Conservation (phyloP, 2,797 vertebrate species). For the Linurgus olivaceus region DNA sequence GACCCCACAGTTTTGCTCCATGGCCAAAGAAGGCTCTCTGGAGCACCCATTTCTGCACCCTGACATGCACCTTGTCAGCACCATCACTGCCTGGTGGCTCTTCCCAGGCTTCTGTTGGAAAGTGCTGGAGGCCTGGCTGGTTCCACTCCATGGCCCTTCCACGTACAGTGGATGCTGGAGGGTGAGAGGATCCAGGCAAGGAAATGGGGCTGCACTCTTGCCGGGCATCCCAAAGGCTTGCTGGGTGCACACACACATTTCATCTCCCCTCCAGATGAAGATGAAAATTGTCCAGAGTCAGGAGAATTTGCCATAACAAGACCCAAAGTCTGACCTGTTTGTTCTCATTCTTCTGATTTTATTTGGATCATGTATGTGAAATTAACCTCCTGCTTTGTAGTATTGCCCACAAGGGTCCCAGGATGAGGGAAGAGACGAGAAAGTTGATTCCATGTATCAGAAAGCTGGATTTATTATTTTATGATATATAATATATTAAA, state of each 20-base stretch:
- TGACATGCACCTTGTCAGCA: rapidly evolving
- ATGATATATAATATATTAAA: no score
- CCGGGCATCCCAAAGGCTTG: neutral
- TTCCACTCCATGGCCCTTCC: neutral
- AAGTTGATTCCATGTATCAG: no score
- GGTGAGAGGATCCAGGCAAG: neutral
- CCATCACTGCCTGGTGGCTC: neutral
- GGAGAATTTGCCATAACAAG: neutral
- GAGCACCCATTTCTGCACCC: neutral
- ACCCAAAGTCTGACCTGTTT: neutral
- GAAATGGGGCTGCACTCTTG: neutral
- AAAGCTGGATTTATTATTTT: no score
- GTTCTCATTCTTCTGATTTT: neutral
- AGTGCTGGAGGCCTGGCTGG: neutral
- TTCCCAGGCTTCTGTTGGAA: neutral
- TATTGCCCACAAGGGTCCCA: no score
- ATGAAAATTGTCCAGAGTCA: neutral
- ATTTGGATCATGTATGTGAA: neutral
- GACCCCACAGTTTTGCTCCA: neutral
- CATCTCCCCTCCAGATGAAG: neutral
- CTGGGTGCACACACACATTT: rapidly evolving
- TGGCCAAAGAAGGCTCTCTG: neutral
- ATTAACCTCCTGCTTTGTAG: neutral
- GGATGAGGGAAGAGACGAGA: no score
- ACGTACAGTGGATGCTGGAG: neutral